These are phyloP conservation scores for Drosophila cyrtoloma DNA, from an alignment of 2,888 invertebrate genomes.

Conservation along the genomic window DNA sequence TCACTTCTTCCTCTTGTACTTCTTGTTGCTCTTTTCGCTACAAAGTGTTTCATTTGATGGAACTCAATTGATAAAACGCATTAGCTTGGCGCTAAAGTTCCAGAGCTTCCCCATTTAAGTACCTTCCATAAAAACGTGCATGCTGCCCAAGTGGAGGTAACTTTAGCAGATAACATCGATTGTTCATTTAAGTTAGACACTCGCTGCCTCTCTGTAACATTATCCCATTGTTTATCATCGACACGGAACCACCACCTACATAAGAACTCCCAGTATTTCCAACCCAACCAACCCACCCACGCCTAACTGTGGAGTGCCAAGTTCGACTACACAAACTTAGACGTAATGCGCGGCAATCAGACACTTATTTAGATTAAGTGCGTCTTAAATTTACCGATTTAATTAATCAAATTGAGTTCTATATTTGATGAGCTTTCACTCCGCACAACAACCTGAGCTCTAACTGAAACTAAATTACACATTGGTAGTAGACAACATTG, in stretches of 20 bases:
- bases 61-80: slow-evolving; percentile 80
- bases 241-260: slow-evolving; percentile 14
- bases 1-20: not conserved
- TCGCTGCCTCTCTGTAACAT: slow-evolving; percentile 12
- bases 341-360: slow-evolving; percentile 50
- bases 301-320: slow-evolving; percentile 16
- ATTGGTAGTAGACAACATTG: not conserved
- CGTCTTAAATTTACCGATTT: slow-evolving; percentile 54
- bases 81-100: slow-evolving; percentile 73
- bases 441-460: not conserved
- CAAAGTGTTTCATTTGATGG: slow-evolving; percentile 78
- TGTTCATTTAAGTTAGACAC: slow-evolving; percentile 63
- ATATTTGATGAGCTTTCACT: slow-evolving; percentile 30
- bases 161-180: slow-evolving; percentile 64
- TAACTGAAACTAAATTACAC: slow-evolving; percentile 3
- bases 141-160: slow-evolving; percentile 27
- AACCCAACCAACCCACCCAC: not conserved
- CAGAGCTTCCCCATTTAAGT: slow-evolving; percentile 36
- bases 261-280: not conserved
- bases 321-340: slow-evolving; percentile 39
- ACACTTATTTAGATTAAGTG: slow-evolving; percentile 65
- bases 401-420: slow-evolving; percentile 75
- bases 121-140: slow-evolving; percentile 60
- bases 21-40: slow-evolving; percentile 33
- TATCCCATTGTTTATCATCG: slow-evolving; percentile 55